Conservation (phyloP, 2,113 vertebrate species). For the Bagarius yarrelli region DNA sequence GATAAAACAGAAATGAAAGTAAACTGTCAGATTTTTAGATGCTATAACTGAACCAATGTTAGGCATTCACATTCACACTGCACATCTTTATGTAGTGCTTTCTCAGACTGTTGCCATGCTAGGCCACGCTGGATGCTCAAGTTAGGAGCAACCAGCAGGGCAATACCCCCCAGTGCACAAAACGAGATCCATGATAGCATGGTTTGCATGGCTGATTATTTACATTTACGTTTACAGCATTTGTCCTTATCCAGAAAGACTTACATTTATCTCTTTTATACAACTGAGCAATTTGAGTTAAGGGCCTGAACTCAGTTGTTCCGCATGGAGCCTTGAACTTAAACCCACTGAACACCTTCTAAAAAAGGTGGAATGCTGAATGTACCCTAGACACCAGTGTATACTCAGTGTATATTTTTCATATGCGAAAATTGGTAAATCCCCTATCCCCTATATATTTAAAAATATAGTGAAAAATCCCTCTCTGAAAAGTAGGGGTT, state of each 20-base stretch:
- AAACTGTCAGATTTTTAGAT: neutral
- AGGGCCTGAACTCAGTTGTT: neutral
- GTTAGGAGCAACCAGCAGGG: neutral
- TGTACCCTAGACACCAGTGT: neutral
- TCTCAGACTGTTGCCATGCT: neutral
- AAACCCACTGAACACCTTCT: neutral
- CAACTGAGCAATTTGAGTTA: too few species aligned
- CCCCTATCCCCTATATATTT: neutral
- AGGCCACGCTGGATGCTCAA: too few species aligned
- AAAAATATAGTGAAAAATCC: neutral
- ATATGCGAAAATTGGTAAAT: too few species aligned
- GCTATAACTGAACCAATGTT: neutral
- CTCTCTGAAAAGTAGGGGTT: neutral
- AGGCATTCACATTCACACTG: neutral
- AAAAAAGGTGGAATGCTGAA: neutral
- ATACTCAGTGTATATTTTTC: too few species aligned
- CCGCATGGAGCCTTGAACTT: neutral
- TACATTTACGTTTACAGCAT: too few species aligned
- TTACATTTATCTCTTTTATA: too few species aligned
- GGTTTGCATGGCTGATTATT: too few species aligned
- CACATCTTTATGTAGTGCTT: neutral
- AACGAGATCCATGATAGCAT: neutral
- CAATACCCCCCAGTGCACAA: neutral
- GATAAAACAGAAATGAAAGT: neutral
- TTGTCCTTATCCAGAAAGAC: too few species aligned